Evolutionary conservation across 2,797 vertebrate species (phyloP).

Genomic region (Spatula versicolor): DNA sequence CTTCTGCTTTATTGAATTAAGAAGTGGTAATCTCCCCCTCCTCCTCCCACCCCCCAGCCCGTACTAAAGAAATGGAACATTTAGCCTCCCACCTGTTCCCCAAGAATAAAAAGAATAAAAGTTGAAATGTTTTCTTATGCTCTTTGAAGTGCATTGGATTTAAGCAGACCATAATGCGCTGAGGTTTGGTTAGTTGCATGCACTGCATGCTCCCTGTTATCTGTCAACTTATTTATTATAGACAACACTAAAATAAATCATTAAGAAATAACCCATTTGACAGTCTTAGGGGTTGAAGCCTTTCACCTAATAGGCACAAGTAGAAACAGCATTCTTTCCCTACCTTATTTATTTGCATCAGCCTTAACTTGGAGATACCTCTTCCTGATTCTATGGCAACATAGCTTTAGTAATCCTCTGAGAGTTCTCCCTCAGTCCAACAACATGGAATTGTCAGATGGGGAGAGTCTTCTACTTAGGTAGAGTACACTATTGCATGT

Average conservation of each 20-base stretch:
- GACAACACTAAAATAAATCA: background rate
- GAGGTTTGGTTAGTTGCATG: background rate
- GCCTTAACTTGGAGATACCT: background rate
- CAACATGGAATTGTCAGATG: background rate
- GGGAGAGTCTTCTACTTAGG: background rate
- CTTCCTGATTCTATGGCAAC: background rate
- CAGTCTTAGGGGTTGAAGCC: background rate
- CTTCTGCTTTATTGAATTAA: background rate
- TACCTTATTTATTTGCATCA: background rate
- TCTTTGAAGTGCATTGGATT: slow-evolving; percentile 41
- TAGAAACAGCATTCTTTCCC: background rate
- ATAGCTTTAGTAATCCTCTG: background rate
- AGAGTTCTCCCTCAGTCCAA: background rate
- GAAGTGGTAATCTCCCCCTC: background rate
- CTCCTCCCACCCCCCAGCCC: background rate
- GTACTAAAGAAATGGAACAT: slow-evolving; percentile 6
- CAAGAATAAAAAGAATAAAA: slow-evolving; percentile 32
- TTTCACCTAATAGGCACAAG: slow-evolving; percentile 52
- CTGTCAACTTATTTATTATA: slow-evolving; percentile 13
- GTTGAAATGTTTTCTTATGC: background rate
- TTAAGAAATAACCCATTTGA: background rate
- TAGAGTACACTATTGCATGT: background rate
- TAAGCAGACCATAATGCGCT: background rate
- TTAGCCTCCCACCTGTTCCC: slow-evolving; percentile 17
- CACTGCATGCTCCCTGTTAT: background rate